Evolutionary conservation across 2,113 vertebrate species (phyloP), one percentile per base, ranked within the genome.

Genomic region (Lepisosteus oculatus): DNA sequence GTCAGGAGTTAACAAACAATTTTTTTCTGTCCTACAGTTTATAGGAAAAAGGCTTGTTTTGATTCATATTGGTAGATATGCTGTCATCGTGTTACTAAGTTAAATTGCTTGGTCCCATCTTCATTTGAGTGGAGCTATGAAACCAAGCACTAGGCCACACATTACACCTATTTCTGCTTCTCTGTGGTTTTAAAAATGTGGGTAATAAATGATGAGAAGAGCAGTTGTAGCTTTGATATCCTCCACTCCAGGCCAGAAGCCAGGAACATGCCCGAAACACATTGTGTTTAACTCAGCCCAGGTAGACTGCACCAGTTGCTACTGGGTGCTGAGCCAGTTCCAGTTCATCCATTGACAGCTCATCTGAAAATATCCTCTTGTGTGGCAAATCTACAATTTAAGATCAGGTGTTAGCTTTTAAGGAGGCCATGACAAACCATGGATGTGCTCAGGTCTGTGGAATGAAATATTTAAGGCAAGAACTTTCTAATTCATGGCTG

Each of bases 21-120:
- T 78, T 82, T 84, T 90, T 79, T 80, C 79, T 83, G 81, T 86
- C 72, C 79, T 89, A 87, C 87, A 86, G 13, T 61, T 70, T 11
- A 44, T n/a, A 56, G 72, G 74, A 81, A 79, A 89, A 90, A 71
- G 83, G 85, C 85, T 87, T 88, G 86, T 88, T 90, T 90, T 86
- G 80, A 89, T 86, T 92, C 89, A 91, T 91, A 89, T 86, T 88
- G 86, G 84, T 85, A 84, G 85, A 90, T 82, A 89, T 87, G 92
- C 87, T 87, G 90, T 93, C 88, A 90, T 90, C 85, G 87, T 90
- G 51, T 8, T 45, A 42, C 15, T 47, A 43, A 85, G 84, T 71
- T 5, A 6, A 51, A 51, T 51, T 5, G 47, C 5, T 51, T 51
- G 47, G 5, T 51, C 47, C 47, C 9, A 9, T 51, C 47, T 51